These are phyloP conservation scores for Cheumatopsyche charites DNA, from an alignment of 1,140 invertebrate genomes.

Conservation along the genomic window DNA sequence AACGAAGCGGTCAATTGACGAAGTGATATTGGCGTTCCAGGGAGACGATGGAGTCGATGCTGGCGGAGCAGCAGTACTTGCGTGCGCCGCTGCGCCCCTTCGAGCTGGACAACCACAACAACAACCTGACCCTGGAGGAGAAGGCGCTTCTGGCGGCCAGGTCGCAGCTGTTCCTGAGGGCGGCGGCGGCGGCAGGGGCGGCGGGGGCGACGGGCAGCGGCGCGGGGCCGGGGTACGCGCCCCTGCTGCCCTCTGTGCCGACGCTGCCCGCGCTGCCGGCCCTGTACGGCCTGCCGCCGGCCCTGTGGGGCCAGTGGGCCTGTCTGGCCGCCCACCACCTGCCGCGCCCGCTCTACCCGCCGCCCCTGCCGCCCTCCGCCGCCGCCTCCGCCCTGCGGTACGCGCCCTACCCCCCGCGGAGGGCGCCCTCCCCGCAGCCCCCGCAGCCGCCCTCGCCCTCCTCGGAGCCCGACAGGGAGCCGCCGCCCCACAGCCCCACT, in stretches of 20 bases:
- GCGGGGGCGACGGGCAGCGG: conserved; percentile 61
- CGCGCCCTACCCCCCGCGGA: conserved; percentile 44
- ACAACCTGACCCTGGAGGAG: conserved; percentile 75
- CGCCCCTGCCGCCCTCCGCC: conserved; percentile 53
- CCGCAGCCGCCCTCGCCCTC: conserved; percentile 23
- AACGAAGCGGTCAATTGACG: too few species aligned
- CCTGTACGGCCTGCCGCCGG: conserved; percentile 49
- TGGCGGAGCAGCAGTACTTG: conserved; percentile 77
- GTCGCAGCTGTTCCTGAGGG: conserved; percentile 70
- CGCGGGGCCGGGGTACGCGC: conserved; percentile 61
- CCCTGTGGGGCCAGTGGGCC: conserved; percentile 68
- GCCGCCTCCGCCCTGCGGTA: conserved; percentile 64
- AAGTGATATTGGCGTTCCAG: conserved; percentile 59
- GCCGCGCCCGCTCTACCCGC: conserved; percentile 61
- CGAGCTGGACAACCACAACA: conserved; percentile 73
- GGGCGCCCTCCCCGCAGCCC: conserved; percentile 24
- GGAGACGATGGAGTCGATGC: conserved; percentile 83
- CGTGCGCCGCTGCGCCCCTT: conserved; percentile 76
- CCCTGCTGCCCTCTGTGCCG: conserved; percentile 55
- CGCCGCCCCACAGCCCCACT: conserved; percentile 64
- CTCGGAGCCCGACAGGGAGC: conserved; percentile 64
- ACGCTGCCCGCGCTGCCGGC: conserved; percentile 38
- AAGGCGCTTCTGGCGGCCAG: conserved; percentile 74
- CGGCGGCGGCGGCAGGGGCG: conserved; percentile 67
- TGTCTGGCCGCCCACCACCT: conserved; percentile 65